These are phyloP conservation scores for Glareola pratincola DNA, from an alignment of 2,113 vertebrate species.

Conservation along the genomic window DNA sequence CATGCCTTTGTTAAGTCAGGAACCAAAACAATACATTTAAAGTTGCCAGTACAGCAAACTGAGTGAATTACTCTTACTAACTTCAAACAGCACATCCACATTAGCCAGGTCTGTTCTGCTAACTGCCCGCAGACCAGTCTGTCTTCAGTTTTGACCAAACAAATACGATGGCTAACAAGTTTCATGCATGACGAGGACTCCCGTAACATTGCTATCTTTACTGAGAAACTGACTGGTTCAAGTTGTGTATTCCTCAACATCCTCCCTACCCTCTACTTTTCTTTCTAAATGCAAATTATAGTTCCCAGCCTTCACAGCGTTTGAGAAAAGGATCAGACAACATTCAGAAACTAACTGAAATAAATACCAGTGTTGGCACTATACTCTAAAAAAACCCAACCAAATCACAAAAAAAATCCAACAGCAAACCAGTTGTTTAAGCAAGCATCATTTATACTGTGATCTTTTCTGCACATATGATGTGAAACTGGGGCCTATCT, in stretches of 20 bases:
- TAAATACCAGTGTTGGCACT: neutral
- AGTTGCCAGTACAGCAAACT: neutral
- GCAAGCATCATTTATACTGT: neutral
- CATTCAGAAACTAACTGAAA: neutral
- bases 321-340: neutral
- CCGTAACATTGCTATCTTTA: neutral
- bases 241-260: neutral
- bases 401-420: neutral
- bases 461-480: neutral
- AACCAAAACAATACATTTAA: neutral
- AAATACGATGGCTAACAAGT: rapidly evolving
- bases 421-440: neutral
- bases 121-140: rapidly evolving
- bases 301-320: neutral
- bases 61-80: neutral
- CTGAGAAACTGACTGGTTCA: neutral
- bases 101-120: neutral
- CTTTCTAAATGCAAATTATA: neutral
- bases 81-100: neutral
- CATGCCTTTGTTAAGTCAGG: neutral
- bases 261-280: neutral
- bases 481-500: neutral
- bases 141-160: neutral
- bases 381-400: neutral
- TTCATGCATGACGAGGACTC: neutral